Conservation (phyloP, 1,140 invertebrate species). For the Carposina sasakii region DNA sequence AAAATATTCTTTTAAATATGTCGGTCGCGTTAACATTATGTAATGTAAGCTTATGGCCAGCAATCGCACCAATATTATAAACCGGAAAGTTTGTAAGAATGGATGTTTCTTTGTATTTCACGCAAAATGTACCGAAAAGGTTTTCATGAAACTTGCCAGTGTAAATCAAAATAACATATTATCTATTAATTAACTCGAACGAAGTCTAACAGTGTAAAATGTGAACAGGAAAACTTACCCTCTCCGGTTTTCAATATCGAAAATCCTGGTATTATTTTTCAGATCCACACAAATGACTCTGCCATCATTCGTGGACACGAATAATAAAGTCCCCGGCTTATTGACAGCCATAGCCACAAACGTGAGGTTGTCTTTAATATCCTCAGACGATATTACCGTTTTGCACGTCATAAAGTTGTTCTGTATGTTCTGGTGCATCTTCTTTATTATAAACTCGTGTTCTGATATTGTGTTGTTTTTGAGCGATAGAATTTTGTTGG, state of each 20-base stretch:
- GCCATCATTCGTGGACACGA: conserved; percentile 54
- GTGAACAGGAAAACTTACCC: conserved; percentile 53
- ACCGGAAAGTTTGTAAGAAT: too few species aligned
- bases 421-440: too few species aligned
- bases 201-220: too few species aligned
- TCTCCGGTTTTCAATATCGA: conserved; percentile 54
- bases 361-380: conserved; percentile 36
- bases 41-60: too few species aligned
- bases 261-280: conserved; percentile 40
- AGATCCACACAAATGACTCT: conserved; percentile 51
- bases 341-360: conserved; percentile 53
- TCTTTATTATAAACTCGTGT: conserved; percentile 40
- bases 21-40: too few species aligned
- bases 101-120: too few species aligned
- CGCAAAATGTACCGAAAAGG: too few species aligned
- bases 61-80: too few species aligned
- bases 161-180: too few species aligned
- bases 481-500: conserved; percentile 49
- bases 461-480: conserved; percentile 44
- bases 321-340: conserved; percentile 49
- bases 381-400: conserved; percentile 32
- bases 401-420: conserved; percentile 29
- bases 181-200: too few species aligned
- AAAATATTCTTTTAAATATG: too few species aligned
- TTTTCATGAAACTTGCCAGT: too few species aligned